These are phyloP conservation scores for Nemotelus pantherinus DNA, from an alignment of 2,888 invertebrate genomes.

Conservation along the genomic window DNA sequence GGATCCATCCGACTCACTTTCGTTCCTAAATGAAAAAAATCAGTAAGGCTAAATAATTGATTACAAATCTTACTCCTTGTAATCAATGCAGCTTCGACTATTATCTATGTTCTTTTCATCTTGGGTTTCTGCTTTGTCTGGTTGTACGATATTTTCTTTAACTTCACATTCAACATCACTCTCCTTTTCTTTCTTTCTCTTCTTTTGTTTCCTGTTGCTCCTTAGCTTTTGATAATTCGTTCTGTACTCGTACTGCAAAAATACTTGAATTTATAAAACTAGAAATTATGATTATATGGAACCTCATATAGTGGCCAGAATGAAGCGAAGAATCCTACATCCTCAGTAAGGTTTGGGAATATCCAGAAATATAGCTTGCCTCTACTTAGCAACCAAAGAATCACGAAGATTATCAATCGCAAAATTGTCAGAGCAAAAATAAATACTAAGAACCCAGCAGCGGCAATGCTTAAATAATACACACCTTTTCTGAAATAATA, in stretches of 20 bases:
- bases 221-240: slow-evolving; percentile 70
- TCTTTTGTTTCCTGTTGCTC: slow-evolving; percentile 72
- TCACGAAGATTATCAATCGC: slow-evolving; percentile 89
- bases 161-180: slow-evolving; percentile 77
- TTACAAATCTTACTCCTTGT: slow-evolving; percentile 53
- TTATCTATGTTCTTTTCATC: slow-evolving; percentile 14
- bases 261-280: no score
- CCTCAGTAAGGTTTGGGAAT: slow-evolving; percentile 98
- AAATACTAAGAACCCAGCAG: slow-evolving; percentile 93
- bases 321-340: slow-evolving; percentile 98
- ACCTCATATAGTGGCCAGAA: slow-evolving; percentile 97
- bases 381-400: slow-evolving; percentile 87
- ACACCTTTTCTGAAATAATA: slow-evolving; percentile 79
- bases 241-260: slow-evolving; percentile 80
- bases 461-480: slow-evolving; percentile 95
- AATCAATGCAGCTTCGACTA: slow-evolving; percentile 53
- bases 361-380: slow-evolving; percentile 97
- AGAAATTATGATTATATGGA: slow-evolving; percentile 32
- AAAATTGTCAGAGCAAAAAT: slow-evolving; percentile 91
- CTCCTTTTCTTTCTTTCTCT: slow-evolving; percentile 77
- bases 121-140: not conserved
- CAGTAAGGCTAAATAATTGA: not conserved
- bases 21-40: slow-evolving; percentile 56
- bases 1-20: slow-evolving; percentile 84
- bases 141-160: slow-evolving; percentile 60